Base-by-base conservation (phyloP, 2,888 invertebrate species). In the Plebejus argus region DNA sequence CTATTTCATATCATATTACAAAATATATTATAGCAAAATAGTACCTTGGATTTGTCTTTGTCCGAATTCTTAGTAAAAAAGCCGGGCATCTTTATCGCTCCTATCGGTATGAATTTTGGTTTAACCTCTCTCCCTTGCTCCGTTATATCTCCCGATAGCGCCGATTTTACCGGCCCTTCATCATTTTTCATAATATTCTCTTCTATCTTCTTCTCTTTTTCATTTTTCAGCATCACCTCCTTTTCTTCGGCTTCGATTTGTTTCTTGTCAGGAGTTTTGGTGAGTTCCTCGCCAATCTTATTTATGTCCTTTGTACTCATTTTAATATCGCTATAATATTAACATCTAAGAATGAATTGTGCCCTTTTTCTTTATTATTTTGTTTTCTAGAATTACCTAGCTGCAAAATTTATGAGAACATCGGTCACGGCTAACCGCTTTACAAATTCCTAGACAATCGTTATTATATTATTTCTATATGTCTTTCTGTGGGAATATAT, bases 51-150 rank as follows among this genome's bases (percentile, higher is more conserved):
- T 82, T 95, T 96, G 87, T 96, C 96, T 86, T 96, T 96, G 81
- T 97, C 97, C 82, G 96, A 96, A 86, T 96, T 96, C 83, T 96
- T 96, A 79, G 96, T 96, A 85, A 97, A 97, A 91, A 97, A 97
- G 20, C 97, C 97, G 5, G 97, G 97, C 96, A 97, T 96, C 91
- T 97, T 97, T 81, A 97, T 97, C n/a, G 97, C 97, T 76, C 97
- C 97, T 84, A 97, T 97, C 5, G 97, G 97, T 84, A 97, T 97
- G 87, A 97, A 97, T 87, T 96, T 97, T 79, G 97, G 97, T 85
- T 96, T 96, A 53, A 96, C 96, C 90, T 97, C 97, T 80, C 96
- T 95, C 76, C 96, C 96, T 82, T 96, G 96, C 83, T 96, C 95
- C 7, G 95, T 95, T 28, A 95, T 94, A 79, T 92, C 92, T 20